Conservation (phyloP, 2,113 vertebrate species). For the Alligator mississippiensis region DNA sequence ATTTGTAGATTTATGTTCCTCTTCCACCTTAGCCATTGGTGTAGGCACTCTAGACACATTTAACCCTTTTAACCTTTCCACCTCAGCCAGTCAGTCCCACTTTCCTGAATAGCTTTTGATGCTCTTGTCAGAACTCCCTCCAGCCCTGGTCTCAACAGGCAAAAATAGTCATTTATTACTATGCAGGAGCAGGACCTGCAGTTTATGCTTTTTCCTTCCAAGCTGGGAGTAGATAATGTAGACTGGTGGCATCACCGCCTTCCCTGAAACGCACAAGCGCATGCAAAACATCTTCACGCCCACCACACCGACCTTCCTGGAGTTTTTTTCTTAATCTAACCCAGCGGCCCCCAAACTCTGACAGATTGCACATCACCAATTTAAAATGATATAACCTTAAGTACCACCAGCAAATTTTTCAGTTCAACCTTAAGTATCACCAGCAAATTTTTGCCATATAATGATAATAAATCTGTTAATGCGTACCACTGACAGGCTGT, state of each 20-base stretch:
- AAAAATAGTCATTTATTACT: not conserved
- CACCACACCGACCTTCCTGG: not conserved
- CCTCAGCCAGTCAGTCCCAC: not conserved
- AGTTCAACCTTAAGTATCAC: too few relatives aligned
- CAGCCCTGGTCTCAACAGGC: not conserved
- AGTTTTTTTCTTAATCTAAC: not conserved
- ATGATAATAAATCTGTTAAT: too few relatives aligned
- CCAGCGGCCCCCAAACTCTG: too few relatives aligned
- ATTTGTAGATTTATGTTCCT: not conserved
- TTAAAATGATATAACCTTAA: too few relatives aligned
- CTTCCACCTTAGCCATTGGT: not conserved
- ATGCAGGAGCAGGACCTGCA: not conserved
- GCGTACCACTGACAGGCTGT: too few relatives aligned
- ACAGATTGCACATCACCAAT: too few relatives aligned
- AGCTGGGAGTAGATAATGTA: not conserved
- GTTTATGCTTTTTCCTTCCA: not conserved
- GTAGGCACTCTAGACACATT: not conserved
- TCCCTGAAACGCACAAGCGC: not conserved
- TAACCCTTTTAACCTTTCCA: not conserved
- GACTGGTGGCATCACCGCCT: not conserved
- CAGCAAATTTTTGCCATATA: too few relatives aligned
- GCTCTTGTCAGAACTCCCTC: slow-evolving; percentile 11
- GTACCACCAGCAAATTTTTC: too few relatives aligned
- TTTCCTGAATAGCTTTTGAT: not conserved
- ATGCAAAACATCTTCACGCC: not conserved